These are phyloP conservation scores for Orchestia grillus DNA, from an alignment of 1,140 invertebrate species.

Conservation along the genomic window DNA sequence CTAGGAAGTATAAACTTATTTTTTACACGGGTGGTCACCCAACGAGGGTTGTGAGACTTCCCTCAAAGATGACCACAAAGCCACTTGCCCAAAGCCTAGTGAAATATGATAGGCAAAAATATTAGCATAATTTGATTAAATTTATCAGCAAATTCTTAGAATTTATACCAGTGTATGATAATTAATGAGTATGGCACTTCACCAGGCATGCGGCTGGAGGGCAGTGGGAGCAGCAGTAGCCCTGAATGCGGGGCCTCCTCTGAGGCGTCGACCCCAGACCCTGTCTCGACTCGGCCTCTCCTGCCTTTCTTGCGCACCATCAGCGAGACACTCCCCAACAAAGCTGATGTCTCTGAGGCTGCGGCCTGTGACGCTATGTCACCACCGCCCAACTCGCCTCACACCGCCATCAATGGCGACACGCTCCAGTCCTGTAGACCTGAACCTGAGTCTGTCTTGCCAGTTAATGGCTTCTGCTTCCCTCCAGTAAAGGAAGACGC, in stretches of 20 bases:
- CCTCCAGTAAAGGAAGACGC: background rate
- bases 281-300: background rate
- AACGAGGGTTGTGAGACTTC: background rate
- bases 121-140: background rate
- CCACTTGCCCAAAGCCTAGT: background rate
- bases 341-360: background rate
- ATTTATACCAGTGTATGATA: background rate
- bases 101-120: background rate
- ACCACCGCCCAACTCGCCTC: background rate
- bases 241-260: background rate
- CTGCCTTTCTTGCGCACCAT: constrained; percentile 34
- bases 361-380: too few species aligned
- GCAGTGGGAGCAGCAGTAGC: constrained; percentile 42
- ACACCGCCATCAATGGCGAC: background rate
- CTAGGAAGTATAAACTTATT: too few species aligned
- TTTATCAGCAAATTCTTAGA: background rate
- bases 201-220: background rate
- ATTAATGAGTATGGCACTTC: background rate
- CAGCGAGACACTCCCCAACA: constrained; percentile 30
- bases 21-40: background rate
- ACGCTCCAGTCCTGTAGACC: background rate
- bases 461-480: background rate
- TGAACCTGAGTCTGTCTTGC: background rate
- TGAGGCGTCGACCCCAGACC: constrained; percentile 19
- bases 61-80: background rate